A percentile compares a stretch with the other conserved stretches of the same genome.
Conservation (phyloP, 2,888 invertebrate genomes). For the Dasysyrphus albostriatus region DNA sequence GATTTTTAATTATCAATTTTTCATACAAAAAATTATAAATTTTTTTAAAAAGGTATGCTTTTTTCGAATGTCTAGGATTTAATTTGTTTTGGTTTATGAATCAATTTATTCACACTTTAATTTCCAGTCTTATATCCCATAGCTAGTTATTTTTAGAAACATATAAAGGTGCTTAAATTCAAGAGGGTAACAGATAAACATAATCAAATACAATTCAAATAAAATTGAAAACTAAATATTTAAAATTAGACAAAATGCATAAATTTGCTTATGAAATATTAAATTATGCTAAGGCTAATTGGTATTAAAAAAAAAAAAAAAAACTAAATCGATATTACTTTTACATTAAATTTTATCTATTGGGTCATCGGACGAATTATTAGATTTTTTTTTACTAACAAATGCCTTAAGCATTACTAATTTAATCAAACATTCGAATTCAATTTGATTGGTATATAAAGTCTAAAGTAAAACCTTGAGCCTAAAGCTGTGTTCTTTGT, state of each 20-base stretch:
- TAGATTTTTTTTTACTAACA: not conserved
- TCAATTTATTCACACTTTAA: slow-evolving; percentile 49
- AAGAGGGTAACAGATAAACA: too few relatives aligned
- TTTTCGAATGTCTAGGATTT: not conserved
- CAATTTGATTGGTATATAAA: not conserved
- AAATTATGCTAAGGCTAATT: slow-evolving; percentile 16
- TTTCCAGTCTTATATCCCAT: slow-evolving; percentile 39
- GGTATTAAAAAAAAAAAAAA: not conserved
- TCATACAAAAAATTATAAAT: not conserved
- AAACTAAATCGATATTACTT: not conserved
- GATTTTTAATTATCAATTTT: not conserved
- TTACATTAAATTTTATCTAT: not conserved
- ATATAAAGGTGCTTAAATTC: too few relatives aligned
- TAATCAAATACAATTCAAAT: too few relatives aligned
- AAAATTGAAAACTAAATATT: too few relatives aligned
- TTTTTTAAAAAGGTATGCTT: not conserved
- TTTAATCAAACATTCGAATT: not conserved
- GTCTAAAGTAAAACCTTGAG: not conserved
- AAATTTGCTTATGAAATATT: not conserved
- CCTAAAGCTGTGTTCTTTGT: not conserved
- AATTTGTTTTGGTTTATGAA: slow-evolving; percentile 1
- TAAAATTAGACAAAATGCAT: not conserved
- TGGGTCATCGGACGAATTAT: slow-evolving; percentile 24
- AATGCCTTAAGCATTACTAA: not conserved
- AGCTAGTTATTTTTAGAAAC: not conserved